Base-by-base conservation (phyloP, 2,888 invertebrate genomes). In the Didymodactylos carnosus region DNA sequence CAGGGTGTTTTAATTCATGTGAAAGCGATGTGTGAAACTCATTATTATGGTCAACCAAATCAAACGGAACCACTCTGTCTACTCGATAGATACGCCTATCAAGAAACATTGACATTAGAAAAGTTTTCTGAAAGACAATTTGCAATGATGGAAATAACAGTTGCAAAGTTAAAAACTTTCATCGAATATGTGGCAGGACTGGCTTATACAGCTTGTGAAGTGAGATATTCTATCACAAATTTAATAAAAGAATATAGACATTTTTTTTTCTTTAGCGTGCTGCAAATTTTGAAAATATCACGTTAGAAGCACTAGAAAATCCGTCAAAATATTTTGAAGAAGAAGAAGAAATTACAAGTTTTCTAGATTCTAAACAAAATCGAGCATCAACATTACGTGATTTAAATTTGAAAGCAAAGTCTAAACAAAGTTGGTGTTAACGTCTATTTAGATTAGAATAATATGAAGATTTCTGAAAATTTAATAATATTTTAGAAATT, bases 1-100 rank as follows among this genome's bases (percentile, higher is more conserved):
- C 74, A 74, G 62, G 49, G 71, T 27, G 40, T 71, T 35, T n/a
- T 74, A 23, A 29, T 74, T 16, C 74, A 74, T 69, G 74, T 74
- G 6, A 41, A 71, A 69, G 35, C 62, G 25, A 40, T 74, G 46
- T 74, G 74, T 39, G 74, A 74, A 41, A 53, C 41, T 29, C 53
- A 71, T 19, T 74, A 71, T 53, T 40, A 40, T 23, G 71, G 74
- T 40, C 29, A 72, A 71, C 51, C 43, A 14, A 41, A 71, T 27
- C 49, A 49, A 3, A 35, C 41, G 8, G 29, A 71, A 35, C 62
- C 62, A n/a, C 35, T 62, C 11, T 35, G 35, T 62, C 35, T 62
- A 62, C 62, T 62, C 11, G 62, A 62, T 62, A 29, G 62, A 35
- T 4, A 29, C n/a, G 62, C 35, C 29, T 62, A 35, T 35, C 35